phyloP scores from a whole-genome alignment of 2,113 vertebrate genomes.

The Crotalus horridus region DNA sequence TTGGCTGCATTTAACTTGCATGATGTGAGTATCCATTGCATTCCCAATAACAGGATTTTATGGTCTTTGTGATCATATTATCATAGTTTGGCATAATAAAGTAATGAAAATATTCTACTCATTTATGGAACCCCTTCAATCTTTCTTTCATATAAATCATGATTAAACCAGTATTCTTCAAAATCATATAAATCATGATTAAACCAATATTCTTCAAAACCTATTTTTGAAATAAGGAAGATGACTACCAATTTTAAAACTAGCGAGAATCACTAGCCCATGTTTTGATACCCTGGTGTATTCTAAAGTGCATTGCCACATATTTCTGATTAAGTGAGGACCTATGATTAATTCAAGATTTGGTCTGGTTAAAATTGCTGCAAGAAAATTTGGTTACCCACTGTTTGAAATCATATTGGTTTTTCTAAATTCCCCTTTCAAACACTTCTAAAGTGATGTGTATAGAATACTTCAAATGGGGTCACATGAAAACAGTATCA shows the following conservation, averaged over 20 bases:
- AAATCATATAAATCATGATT: neutral
- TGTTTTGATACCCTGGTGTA: neutral
- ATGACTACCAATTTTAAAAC: too few species aligned
- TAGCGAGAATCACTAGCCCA: neutral
- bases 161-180: neutral
- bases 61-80: neutral
- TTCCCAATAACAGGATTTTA: neutral
- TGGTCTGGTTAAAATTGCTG: neutral
- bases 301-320: neutral
- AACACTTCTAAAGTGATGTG: neutral
- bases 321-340: neutral
- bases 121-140: neutral
- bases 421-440: neutral
- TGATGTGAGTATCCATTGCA: too few species aligned
- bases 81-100: neutral
- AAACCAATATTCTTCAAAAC: neutral
- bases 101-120: neutral
- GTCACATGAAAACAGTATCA: neutral
- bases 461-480: neutral
- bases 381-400: neutral
- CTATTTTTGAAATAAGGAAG: neutral
- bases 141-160: neutral
- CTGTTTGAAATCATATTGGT: neutral
- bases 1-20: neutral
- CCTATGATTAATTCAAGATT: neutral